Evolutionary conservation across 2,113 vertebrate genomes (phyloP), one percentile per base, ranked within the genome.

Genomic region (Misgurnus anguillicaudatus): DNA sequence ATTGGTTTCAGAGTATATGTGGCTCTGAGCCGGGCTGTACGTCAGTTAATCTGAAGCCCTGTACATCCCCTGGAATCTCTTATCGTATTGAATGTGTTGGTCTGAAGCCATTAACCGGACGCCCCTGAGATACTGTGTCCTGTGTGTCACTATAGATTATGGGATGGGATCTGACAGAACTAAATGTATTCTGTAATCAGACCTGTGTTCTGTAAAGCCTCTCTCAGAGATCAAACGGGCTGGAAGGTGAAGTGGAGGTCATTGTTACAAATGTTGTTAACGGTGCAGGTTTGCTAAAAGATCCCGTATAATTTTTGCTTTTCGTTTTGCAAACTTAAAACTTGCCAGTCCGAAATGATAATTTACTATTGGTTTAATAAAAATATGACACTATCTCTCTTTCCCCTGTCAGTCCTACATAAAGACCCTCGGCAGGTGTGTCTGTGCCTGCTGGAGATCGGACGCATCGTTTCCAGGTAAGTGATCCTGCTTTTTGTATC

Each of bases 361-460:
- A 11, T 47, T 47, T 4, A 3, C 24, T 31, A 31, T 31, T 31
- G 24, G 24, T 31, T 31, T 31, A 31, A 31, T 31, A 31, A 31
- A 31, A 31, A 31, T 31, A 31, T 31, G 24, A 2, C 24, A 31
- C 45, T 9, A 9, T 1, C 21, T 63, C 9, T 63, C 7, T 63
- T 60, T 55, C 66, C 80, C 62, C 42, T 80, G 63, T 74, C 82
- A 99, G 98, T 99, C 86, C 92, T 99, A 69, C 98, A 98, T 87
- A 98, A 96, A 88, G 94, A 99, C 80, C 96, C 96, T 67, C 95
- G 98, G 48, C 98, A 99, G 85, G 98, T 99, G 4, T 99, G 97
- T 76, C 95, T 99, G 60, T 99, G 98, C 72, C 90, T 99, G 74
- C 92, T 99, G 89, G 94, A 98, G 92, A 94, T 98, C 69, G 96